Conservation (phyloP, 2,113 vertebrate genomes). For the Percopsis transmontana region DNA sequence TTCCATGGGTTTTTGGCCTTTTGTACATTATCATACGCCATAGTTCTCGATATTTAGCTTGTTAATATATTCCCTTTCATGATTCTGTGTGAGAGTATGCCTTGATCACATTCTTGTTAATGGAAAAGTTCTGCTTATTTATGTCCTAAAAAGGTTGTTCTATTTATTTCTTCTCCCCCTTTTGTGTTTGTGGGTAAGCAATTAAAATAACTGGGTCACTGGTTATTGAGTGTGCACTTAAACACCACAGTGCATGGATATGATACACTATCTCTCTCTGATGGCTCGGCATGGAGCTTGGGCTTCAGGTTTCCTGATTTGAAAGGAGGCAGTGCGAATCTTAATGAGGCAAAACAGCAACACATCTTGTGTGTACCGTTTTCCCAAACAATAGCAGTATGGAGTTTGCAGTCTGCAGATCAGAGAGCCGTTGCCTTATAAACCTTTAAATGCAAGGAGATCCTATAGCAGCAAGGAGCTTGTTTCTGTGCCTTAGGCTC, state of each 20-base stretch:
- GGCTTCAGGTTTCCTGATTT: slow-evolving; percentile 44
- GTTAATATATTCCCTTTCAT: slow-evolving; percentile 76
- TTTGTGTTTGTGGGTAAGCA: slow-evolving; percentile 78
- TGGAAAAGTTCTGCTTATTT: slow-evolving; percentile 67
- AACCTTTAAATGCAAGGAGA: slow-evolving; percentile 12
- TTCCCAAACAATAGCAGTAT: slow-evolving; percentile 38
- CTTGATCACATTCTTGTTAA: slow-evolving; percentile 75
- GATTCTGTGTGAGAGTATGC: slow-evolving; percentile 68
- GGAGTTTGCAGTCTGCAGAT: slow-evolving; percentile 29
- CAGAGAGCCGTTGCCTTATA: slow-evolving; percentile 31
- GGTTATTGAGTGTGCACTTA: slow-evolving; percentile 70
- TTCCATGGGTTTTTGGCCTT: slow-evolving; percentile 49
- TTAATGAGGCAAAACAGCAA: slow-evolving; percentile 37
- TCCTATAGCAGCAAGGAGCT: slow-evolving; percentile 4
- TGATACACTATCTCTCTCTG: slow-evolving; percentile 56
- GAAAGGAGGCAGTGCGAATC: slow-evolving; percentile 20
- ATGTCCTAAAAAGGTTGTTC: slow-evolving; percentile 61
- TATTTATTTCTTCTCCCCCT: slow-evolving; percentile 55
- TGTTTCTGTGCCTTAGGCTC: slow-evolving; percentile 6
- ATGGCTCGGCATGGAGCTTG: slow-evolving; percentile 34
- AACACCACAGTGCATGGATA: slow-evolving; percentile 47
- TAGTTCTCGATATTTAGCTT: slow-evolving; percentile 57
- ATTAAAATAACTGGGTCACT: slow-evolving; percentile 82
- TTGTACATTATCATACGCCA: slow-evolving; percentile 57
- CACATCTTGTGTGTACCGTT: slow-evolving; percentile 46